Conservation (phyloP, 2,797 vertebrate genomes). For the Todus mexicanus region DNA sequence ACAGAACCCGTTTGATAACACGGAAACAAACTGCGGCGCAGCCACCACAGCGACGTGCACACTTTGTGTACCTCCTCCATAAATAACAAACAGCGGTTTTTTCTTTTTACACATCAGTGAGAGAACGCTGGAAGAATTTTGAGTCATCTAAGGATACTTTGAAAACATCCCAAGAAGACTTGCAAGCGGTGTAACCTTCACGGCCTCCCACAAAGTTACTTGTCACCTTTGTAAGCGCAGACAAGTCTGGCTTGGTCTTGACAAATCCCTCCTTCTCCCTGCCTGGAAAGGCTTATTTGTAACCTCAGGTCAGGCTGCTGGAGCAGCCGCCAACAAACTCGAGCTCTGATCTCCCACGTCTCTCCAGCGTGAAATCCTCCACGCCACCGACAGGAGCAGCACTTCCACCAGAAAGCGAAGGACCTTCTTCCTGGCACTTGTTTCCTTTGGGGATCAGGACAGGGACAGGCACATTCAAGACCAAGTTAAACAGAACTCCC, state of each 20-base stretch:
- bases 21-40: neutral
- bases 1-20: neutral
- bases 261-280: neutral
- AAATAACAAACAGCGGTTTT: neutral
- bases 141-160: neutral
- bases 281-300: neutral
- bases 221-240: neutral
- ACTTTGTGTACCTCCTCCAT: neutral
- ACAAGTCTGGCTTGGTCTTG: neutral
- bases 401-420: neutral
- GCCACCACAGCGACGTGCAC: accelerated
- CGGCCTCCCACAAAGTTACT: neutral
- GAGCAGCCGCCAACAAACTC: neutral
- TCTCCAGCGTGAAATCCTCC: neutral
- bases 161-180: neutral
- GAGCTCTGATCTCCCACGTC: neutral
- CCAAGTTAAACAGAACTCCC: neutral
- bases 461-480: neutral
- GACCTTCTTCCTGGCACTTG: neutral
- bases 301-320: neutral
- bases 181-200: neutral
- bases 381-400: neutral
- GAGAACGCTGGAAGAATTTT: neutral
- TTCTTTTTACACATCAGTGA: neutral
- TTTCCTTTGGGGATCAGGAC: neutral